These are phyloP conservation scores for mouse (Mus musculus) DNA, from an alignment of 2,113 vertebrate species.

Conservation along the genomic window GRCm39 chr11:67258501-67259000, in stretches of 20 bases:
- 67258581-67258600: neutral
- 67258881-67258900: neutral
- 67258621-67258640: neutral
- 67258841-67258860: neutral
- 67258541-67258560: conserved; percentile 88
- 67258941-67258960: neutral
- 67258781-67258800: neutral
- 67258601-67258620: neutral
- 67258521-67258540: conserved; percentile 88
- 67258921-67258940: neutral
- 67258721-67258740: neutral
- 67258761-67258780: neutral
- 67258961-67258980: neutral
- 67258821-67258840: neutral
- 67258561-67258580: neutral
- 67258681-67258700: neutral
- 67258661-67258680: neutral
- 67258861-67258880: neutral
- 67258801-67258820: neutral
- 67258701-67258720: neutral
- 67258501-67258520: conserved; percentile 84
- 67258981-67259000: neutral
- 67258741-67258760: neutral
- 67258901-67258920: neutral
- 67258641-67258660: neutral